Conservation (phyloP, 2,113 vertebrate genomes). For the Glaucomys volans region DNA sequence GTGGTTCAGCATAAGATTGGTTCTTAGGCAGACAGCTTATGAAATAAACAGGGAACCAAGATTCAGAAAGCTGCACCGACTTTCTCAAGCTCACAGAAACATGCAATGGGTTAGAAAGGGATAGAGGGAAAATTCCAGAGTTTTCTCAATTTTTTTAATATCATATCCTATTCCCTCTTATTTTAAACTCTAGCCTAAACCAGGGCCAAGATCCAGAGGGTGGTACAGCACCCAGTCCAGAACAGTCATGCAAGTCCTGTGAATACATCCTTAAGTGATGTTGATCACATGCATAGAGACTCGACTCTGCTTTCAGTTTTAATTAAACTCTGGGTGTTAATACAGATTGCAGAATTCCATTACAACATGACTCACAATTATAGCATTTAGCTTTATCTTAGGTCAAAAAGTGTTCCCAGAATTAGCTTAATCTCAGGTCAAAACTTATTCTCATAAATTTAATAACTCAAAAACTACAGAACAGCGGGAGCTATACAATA, state of each 20-base stretch:
- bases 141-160: neutral
- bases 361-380: neutral
- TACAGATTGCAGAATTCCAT: neutral
- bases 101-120: neutral
- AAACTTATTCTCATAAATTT: neutral
- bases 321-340: constrained; percentile 5
- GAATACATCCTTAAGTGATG: neutral
- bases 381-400: neutral
- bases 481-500: neutral
- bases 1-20: neutral
- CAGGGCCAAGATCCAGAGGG: neutral
- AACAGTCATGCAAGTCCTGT: neutral
- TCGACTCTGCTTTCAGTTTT: neutral
- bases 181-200: neutral
- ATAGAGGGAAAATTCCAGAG: neutral
- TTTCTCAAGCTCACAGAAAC: neutral
- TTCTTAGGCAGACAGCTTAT: neutral
- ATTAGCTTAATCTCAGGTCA: neutral
- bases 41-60: neutral
- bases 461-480: constrained; percentile 7
- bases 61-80: neutral
- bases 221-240: neutral
- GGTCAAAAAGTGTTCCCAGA: neutral
- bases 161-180: neutral
- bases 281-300: neutral